These are phyloP conservation scores for Lepidurus packardi DNA, from an alignment of 1,140 invertebrate genomes.

Conservation along the genomic window DNA sequence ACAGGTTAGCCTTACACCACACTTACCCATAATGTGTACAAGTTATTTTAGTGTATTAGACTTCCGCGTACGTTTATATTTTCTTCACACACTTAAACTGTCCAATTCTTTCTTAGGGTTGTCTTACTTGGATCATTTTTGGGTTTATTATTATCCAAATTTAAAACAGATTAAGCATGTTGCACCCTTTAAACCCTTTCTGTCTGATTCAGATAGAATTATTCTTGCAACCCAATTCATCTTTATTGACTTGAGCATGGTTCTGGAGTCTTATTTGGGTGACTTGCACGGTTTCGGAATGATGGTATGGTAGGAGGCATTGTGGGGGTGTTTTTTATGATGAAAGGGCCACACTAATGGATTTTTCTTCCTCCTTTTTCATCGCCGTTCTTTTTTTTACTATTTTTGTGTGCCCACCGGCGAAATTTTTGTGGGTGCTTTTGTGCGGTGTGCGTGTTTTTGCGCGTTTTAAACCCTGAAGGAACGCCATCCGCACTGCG, in stretches of 20 bases:
- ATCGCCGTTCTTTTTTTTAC: background rate
- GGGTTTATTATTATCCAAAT: no score
- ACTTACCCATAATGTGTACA: conserved; percentile 1
- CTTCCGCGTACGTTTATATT: background rate
- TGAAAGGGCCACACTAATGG: conserved; percentile 28
- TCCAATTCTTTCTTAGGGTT: no score
- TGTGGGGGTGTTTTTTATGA: background rate
- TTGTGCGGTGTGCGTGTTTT: conserved; percentile 4
- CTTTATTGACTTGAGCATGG: no score
- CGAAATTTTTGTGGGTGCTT: background rate
- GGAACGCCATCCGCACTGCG: conserved; percentile 5
- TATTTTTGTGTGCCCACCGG: background rate
- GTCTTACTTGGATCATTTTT: no score
- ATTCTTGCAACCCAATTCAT: no score
- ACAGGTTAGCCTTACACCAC: conserved; percentile 20
- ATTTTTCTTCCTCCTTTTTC: conserved; percentile 33
- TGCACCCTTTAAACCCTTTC: no score
- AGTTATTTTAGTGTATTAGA: conserved; percentile 20
- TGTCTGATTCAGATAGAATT: no score
- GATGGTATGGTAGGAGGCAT: background rate
- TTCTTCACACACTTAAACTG: no score
- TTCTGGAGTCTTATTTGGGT: no score
- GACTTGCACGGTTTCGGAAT: no score
- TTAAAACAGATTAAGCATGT: no score
- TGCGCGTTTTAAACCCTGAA: conserved; percentile 5